Evolutionary conservation across 2,113 vertebrate genomes (phyloP).

Genomic region (Noctilio leporinus): DNA sequence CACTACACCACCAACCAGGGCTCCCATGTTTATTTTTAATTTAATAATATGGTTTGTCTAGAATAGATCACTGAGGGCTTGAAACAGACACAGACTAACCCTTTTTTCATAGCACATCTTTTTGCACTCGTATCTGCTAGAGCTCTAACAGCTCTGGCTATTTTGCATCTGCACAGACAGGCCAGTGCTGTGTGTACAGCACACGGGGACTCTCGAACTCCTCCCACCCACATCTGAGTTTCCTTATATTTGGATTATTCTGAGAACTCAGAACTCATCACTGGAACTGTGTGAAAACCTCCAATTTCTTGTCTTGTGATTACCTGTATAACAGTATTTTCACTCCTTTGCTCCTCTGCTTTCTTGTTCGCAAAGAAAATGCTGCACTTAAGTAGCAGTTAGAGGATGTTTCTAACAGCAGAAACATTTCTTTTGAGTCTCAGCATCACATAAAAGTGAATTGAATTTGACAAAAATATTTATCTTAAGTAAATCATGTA

Average conservation of each 20-base stretch:
- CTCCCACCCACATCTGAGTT: not conserved
- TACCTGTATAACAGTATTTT: not conserved
- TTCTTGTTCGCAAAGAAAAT: not conserved
- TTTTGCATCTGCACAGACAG: conserved; percentile 25
- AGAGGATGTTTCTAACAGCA: conserved; percentile 1
- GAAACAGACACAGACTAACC: not conserved
- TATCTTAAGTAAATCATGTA: conserved; percentile 13
- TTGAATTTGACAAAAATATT: not conserved
- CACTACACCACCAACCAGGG: not conserved
- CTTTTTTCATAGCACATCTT: not conserved
- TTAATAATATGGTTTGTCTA: not conserved
- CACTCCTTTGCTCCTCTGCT: not conserved
- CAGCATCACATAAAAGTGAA: not conserved
- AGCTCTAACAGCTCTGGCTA: not conserved
- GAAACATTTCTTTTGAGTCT: not conserved
- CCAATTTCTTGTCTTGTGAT: not conserved
- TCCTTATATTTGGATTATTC: not conserved
- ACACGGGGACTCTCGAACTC: not conserved
- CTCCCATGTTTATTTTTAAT: not conserved
- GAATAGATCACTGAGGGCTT: not conserved
- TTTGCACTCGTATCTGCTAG: conserved; percentile 20
- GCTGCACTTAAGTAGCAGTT: not conserved
- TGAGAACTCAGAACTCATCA: not conserved
- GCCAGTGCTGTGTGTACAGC: not conserved
- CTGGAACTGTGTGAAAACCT: not conserved